These are phyloP conservation scores for Lytechinus pictus DNA, from an alignment of 35 echinoderm and acorn worm species.

Conservation along the genomic window DNA sequence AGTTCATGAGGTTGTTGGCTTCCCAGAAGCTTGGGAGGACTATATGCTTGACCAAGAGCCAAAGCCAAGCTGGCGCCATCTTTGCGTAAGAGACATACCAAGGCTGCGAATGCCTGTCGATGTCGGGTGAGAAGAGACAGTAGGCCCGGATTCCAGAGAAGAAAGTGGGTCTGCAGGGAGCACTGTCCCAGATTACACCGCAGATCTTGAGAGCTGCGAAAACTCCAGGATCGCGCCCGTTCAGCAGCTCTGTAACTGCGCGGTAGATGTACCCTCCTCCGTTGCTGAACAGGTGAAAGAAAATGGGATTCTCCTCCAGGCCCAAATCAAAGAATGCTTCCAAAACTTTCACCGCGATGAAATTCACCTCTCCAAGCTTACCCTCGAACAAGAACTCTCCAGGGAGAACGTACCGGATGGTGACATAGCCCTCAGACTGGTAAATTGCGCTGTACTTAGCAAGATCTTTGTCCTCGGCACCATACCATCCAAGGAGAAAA, in stretches of 20 bases:
- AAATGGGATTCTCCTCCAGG: conserved; percentile 84
- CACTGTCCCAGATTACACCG: conserved; percentile 86
- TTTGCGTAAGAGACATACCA: not conserved
- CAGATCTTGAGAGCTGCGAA: conserved; percentile 69
- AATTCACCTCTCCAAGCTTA: conserved; percentile 56
- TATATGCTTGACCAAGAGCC: not conserved
- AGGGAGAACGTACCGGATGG: conserved; percentile 85
- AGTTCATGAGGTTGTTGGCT: conserved; percentile 28
- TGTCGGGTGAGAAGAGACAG: not conserved
- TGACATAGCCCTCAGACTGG: conserved; percentile 80
- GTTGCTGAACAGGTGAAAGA: conserved; percentile 96
- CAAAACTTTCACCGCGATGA: conserved; percentile 71
- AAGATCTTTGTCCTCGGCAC: conserved; percentile 81
- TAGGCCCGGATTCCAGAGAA: conserved; percentile 56
- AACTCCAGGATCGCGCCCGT: conserved; percentile 54
- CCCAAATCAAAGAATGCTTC: conserved; percentile 94
- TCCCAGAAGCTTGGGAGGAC: conserved; percentile 21
- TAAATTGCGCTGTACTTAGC: conserved; percentile 95
- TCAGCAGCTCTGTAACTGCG: conserved; percentile 68
- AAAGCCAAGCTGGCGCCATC: not conserved
- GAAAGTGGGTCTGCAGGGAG: conserved; percentile 57
- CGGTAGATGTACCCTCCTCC: conserved; percentile 80
- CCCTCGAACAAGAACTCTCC: conserved; percentile 52
- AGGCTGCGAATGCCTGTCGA: not conserved
- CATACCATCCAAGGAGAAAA: conserved; percentile 86